A percentile compares a stretch with the other conserved stretches of the same genome.
phyloP scores from a whole-genome alignment of 1,140 invertebrate genomes.

The Telenomus remus region DNA sequence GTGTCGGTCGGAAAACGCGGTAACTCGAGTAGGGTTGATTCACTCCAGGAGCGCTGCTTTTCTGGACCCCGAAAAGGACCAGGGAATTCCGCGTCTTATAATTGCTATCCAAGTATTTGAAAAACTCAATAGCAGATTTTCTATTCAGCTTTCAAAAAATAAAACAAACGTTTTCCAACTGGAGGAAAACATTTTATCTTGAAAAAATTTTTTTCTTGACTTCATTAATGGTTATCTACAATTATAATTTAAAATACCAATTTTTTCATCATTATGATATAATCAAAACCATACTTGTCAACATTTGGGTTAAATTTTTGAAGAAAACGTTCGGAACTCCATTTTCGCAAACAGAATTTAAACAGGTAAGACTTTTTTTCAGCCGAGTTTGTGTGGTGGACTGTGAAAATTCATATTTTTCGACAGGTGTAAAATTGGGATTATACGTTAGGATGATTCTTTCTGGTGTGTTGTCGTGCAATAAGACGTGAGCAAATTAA shows the following conservation, averaged over 20 bases:
- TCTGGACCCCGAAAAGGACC: conserved; percentile 44
- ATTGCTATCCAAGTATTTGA: conserved; percentile 34
- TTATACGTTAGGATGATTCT: conserved; percentile 50
- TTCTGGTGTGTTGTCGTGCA: conserved; percentile 49
- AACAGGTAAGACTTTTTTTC: no score
- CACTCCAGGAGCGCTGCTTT: conserved; percentile 37
- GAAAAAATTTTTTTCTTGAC: no score
- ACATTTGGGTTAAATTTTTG: no score
- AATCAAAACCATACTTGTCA: no score
- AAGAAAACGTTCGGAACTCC: no score
- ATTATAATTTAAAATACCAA: no score
- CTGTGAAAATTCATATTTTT: no score
- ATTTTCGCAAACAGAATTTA: no score
- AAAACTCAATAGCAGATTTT: conserved; percentile 21
- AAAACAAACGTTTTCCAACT: background rate
- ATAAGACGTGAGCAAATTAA: conserved; percentile 72
- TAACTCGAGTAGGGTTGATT: conserved; percentile 57
- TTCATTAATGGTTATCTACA: no score
- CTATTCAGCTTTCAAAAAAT: background rate
- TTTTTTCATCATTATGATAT: no score
- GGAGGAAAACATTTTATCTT: background rate
- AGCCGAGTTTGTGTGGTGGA: no score
- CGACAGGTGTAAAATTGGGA: conserved; percentile 4
- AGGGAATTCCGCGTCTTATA: conserved; percentile 32
- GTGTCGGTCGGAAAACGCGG: conserved; percentile 64